A percentile compares a stretch with the other conserved stretches of the same genome.
These are phyloP conservation scores for Leptothorax acervorum DNA, from an alignment of 2,888 invertebrate genomes.

Conservation along the genomic window DNA sequence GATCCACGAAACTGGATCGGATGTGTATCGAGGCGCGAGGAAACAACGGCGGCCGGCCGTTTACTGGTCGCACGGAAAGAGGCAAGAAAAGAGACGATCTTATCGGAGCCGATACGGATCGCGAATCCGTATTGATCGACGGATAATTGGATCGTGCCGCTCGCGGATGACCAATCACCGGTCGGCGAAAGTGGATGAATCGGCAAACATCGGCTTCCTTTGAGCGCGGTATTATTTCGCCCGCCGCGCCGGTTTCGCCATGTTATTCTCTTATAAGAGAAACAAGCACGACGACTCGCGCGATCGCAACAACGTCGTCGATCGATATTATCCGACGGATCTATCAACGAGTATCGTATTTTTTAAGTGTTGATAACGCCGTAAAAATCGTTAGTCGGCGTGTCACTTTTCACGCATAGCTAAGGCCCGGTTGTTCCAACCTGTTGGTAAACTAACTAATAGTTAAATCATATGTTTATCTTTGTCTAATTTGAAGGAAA, in stretches of 20 bases:
- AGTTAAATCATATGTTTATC: too few relatives aligned
- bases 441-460: too few relatives aligned
- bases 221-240: constrained; percentile 27
- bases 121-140: constrained; percentile 61
- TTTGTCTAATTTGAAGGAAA: too few relatives aligned
- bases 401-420: not conserved
- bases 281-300: constrained; percentile 45
- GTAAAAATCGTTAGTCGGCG: not conserved
- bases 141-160: constrained; percentile 63
- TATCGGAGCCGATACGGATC: constrained; percentile 69
- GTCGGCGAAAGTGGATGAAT: constrained; percentile 62
- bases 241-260: constrained; percentile 34
- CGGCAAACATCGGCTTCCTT: constrained; percentile 47
- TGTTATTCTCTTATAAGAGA: constrained; percentile 21
- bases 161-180: constrained; percentile 55
- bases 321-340: constrained; percentile 29
- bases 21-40: constrained; percentile 70
- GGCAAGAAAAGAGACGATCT: constrained; percentile 55
- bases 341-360: constrained; percentile 18
- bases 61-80: constrained; percentile 59
- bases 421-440: too few relatives aligned
- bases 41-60: constrained; percentile 64
- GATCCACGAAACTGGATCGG: constrained; percentile 77
- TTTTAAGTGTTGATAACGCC: not conserved
- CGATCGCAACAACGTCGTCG: not conserved